Evolutionary conservation across 2,888 invertebrate genomes (phyloP).

Genomic region (Sinopyrophorus schimmeli): DNA sequence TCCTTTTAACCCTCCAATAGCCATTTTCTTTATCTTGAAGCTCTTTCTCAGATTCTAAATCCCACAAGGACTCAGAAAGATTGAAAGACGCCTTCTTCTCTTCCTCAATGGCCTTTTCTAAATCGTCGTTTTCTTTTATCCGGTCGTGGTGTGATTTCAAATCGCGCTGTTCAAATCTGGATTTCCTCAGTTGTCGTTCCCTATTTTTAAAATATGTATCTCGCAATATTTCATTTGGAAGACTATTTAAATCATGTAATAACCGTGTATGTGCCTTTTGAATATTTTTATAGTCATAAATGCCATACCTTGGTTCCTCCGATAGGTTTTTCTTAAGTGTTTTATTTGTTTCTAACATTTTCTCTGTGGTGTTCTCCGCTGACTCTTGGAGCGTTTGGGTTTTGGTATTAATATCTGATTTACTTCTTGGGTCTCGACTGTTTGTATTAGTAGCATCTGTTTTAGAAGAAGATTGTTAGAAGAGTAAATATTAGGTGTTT

Average conservation of each 20-base stretch:
- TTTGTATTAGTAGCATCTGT: constrained; percentile 26
- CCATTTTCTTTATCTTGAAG: constrained; percentile 54
- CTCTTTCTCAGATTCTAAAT: constrained; percentile 62
- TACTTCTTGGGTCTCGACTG: constrained; percentile 51
- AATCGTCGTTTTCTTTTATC: constrained; percentile 48
- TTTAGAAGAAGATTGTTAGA: constrained; percentile 39
- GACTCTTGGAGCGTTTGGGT: neutral
- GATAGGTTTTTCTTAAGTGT: constrained; percentile 49
- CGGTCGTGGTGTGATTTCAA: constrained; percentile 48
- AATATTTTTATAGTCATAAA: constrained; percentile 52
- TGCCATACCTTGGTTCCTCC: constrained; percentile 41
- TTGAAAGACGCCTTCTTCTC: constrained; percentile 44
- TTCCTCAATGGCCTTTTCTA: constrained; percentile 45
- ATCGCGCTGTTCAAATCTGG: constrained; percentile 53
- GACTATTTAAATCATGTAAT: constrained; percentile 50
- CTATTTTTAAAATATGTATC: constrained; percentile 53
- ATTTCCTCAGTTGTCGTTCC: constrained; percentile 49
- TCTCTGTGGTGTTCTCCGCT: constrained; percentile 14
- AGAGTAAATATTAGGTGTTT: constrained; percentile 39
- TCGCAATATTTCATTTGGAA: constrained; percentile 53
- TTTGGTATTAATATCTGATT: constrained; percentile 28
- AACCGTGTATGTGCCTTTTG: constrained; percentile 48
- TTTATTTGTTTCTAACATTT: constrained; percentile 19
- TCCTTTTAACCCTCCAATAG: constrained; percentile 47
- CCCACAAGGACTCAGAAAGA: constrained; percentile 56